phyloP scores from a whole-genome alignment of 2,113 vertebrate genomes.

The Cyrtonyx montezumae region DNA sequence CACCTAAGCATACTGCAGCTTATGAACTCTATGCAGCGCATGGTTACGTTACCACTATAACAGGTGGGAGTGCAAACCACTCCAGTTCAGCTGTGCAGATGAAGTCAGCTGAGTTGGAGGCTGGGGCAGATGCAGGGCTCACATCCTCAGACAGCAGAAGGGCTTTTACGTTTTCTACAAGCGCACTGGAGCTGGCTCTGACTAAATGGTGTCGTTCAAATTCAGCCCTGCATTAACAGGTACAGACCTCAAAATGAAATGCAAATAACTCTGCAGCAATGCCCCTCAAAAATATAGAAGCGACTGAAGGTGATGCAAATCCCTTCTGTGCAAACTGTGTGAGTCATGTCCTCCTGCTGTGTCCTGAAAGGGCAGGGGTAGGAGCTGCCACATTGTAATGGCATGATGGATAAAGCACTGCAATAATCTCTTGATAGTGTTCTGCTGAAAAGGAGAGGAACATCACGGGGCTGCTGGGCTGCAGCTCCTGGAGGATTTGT shows the following conservation, averaged over 20 bases:
- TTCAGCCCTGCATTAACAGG: neutral
- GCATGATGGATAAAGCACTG: rapidly evolving
- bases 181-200: rapidly evolving
- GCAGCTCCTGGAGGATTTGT: neutral
- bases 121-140: neutral
- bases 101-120: neutral
- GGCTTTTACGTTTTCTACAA: neutral
- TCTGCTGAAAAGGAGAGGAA: rapidly evolving
- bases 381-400: rapidly evolving
- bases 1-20: neutral
- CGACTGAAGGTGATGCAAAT: rapidly evolving
- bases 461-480: rapidly evolving
- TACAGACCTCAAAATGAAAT: neutral
- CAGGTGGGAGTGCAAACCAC: neutral
- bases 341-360: neutral
- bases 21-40: neutral
- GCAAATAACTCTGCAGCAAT: neutral
- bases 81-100: neutral
- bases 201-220: rapidly evolving
- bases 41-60: neutral
- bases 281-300: neutral
- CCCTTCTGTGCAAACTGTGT: neutral
- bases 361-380: neutral
- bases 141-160: rapidly evolving
- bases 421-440: rapidly evolving